Conservation (phyloP, 2,113 vertebrate genomes). For the Orcinus orca region DNA sequence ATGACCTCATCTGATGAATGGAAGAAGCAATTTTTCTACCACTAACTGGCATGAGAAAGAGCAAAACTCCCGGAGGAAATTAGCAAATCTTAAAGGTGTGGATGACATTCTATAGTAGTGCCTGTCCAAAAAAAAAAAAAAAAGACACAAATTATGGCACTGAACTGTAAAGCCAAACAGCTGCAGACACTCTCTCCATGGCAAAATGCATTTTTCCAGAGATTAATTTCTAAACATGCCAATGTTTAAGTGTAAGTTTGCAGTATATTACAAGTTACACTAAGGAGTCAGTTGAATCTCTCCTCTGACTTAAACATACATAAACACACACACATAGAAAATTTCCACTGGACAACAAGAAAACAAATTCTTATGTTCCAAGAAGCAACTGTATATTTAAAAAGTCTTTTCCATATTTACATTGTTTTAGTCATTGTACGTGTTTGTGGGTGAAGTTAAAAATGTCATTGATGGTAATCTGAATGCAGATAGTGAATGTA, state of each 20-base stretch:
- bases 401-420: neutral
- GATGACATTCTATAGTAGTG: constrained; percentile 60
- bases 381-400: neutral
- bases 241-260: neutral
- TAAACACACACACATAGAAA: neutral
- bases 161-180: constrained; percentile 26
- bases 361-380: neutral
- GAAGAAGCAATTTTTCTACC: constrained; percentile 65
- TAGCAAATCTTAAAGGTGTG: constrained; percentile 70
- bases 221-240: neutral
- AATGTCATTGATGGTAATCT: neutral
- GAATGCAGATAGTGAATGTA: neutral
- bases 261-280: neutral
- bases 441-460: neutral
- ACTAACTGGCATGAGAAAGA: constrained; percentile 51
- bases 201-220: constrained; percentile 36
- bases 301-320: neutral
- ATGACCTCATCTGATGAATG: constrained; percentile 64
- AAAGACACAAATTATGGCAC: constrained; percentile 32
- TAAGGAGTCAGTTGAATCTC: neutral
- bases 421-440: neutral
- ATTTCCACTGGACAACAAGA: neutral
- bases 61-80: constrained; percentile 68
- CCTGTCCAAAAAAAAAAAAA: constrained; percentile 57
- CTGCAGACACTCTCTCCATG: neutral